phyloP scores from a whole-genome alignment of 2,113 vertebrate genomes.

The Nyctibius bracteatus region DNA sequence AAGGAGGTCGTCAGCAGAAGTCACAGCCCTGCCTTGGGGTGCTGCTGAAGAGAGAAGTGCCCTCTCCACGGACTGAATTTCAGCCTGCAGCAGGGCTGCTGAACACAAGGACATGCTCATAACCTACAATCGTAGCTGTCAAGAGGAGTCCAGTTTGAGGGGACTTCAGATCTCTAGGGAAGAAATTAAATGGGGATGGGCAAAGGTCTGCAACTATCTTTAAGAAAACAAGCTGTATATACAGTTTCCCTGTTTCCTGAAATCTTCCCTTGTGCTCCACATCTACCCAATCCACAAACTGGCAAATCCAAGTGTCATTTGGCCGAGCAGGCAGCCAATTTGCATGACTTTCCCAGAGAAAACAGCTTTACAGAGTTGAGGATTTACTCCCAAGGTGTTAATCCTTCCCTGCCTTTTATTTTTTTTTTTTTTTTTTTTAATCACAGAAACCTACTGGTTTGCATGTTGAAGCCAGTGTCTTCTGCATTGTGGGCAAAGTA shows the following conservation, averaged over 20 bases:
- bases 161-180: neutral
- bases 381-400: neutral
- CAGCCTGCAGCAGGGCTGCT: neutral
- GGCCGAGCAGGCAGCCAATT: neutral
- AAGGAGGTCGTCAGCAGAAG: neutral
- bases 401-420: neutral
- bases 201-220: neutral
- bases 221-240: neutral
- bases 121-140: neutral
- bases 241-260: neutral
- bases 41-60: neutral
- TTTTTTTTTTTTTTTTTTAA: neutral
- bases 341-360: rapidly evolving
- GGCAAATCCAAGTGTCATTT: neutral
- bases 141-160: neutral
- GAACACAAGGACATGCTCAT: neutral
- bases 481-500: slow-evolving; percentile 88
- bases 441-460: slow-evolving; percentile 77
- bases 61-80: neutral
- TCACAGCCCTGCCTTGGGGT: rapidly evolving
- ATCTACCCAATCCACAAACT: neutral
- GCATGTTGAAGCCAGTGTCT: slow-evolving; percentile 78
- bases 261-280: neutral
- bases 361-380: neutral
- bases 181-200: neutral